Conservation (phyloP, 2,797 vertebrate species). For the Pipistrellus kuhlii region DNA sequence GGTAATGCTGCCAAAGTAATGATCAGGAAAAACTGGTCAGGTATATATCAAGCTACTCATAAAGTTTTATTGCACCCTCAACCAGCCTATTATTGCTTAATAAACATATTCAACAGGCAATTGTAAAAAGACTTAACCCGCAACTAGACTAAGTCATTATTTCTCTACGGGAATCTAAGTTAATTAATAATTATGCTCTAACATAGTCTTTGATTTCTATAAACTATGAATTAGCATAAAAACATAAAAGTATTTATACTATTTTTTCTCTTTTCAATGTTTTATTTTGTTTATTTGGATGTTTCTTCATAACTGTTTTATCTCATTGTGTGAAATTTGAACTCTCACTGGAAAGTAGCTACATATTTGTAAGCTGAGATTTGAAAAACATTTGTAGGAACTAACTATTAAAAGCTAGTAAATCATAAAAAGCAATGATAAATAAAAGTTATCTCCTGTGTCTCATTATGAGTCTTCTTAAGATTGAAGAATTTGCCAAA, state of each 20-base stretch:
- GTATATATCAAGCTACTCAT: slow-evolving; percentile 84
- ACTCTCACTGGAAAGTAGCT: neutral
- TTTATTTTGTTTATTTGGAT: neutral
- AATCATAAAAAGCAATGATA: neutral
- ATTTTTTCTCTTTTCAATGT: neutral
- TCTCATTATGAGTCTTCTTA: neutral
- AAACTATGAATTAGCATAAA: neutral
- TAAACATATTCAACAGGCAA: neutral
- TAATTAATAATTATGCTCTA: slow-evolving; percentile 81
- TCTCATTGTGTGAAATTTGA: neutral
- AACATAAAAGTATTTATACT: neutral
- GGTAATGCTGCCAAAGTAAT: neutral
- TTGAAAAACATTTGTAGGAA: neutral
- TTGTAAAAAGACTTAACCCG: slow-evolving; percentile 64
- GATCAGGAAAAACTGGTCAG: neutral
- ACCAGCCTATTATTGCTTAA: slow-evolving; percentile 73
- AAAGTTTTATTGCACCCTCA: slow-evolving; percentile 77
- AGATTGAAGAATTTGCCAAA: neutral
- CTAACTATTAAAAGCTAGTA: neutral
- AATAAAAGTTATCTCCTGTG: neutral
- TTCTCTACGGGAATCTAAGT: slow-evolving; percentile 57
- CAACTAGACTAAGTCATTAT: slow-evolving; percentile 23
- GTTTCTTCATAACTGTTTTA: neutral
- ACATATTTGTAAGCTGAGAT: neutral
- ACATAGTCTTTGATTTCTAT: slow-evolving; percentile 30